phyloP scores from a whole-genome alignment of 2,888 invertebrate genomes.

The Cancer borealis region DNA sequence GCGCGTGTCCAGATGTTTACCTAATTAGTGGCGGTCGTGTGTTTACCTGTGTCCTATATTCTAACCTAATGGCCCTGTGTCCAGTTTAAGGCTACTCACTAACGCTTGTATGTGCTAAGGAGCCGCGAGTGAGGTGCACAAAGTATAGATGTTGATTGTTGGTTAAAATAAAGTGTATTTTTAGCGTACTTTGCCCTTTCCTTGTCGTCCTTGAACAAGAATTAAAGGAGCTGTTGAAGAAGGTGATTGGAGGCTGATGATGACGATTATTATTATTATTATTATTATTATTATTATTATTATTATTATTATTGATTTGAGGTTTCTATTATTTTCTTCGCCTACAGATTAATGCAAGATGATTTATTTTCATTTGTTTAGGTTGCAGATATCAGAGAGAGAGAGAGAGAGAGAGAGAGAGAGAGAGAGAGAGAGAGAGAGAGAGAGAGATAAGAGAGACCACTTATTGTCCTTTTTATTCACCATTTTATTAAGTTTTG shows the following conservation, averaged over 20 bases:
- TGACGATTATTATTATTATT: no score
- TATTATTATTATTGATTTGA: no score
- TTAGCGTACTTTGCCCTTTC: not conserved
- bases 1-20: not conserved
- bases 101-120: not conserved
- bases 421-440: not conserved
- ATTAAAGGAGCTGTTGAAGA: no score
- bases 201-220: not conserved
- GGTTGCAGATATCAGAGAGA: no score
- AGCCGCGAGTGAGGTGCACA: not conserved
- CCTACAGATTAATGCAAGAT: no score
- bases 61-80: not conserved
- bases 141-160: constrained; percentile 1
- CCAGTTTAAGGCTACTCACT: not conserved
- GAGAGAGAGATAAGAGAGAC: not conserved
- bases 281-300: no score
- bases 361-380: no score
- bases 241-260: no score
- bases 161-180: not conserved
- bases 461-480: not conserved
- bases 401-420: constrained; percentile 1
- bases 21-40: not conserved
- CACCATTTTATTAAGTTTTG: not conserved
- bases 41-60: no score
- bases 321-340: no score